phyloP scores from a whole-genome alignment of 2,888 invertebrate genomes.

The Noctuana brunneofusca region DNA sequence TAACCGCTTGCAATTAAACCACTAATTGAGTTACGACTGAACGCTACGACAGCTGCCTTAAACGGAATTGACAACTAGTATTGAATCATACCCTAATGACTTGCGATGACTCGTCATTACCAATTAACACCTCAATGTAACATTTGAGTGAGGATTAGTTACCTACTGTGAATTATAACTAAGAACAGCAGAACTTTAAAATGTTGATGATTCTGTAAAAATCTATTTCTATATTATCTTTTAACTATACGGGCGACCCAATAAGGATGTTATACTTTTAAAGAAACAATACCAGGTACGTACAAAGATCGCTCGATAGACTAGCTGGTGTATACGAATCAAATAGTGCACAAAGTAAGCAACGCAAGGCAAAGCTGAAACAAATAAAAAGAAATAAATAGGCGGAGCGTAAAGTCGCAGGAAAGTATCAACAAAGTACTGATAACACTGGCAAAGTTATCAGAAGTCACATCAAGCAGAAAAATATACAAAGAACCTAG shows the following conservation, averaged over 20 bases:
- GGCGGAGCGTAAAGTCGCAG: conserved; percentile 5
- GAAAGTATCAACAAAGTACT: conserved; percentile 20
- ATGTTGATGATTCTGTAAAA: too few relatives aligned
- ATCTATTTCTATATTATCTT: background rate
- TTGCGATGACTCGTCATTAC: conserved; percentile 28
- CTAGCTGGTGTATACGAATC: conserved; percentile 22
- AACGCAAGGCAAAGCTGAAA: conserved; percentile 7
- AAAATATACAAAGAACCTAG: conserved; percentile 6
- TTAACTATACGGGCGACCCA: conserved; percentile 17
- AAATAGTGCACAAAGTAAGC: conserved; percentile 28
- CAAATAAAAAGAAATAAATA: conserved; percentile 12
- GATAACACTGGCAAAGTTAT: conserved; percentile 21
- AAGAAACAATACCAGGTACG: conserved; percentile 19
- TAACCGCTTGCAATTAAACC: conserved; percentile 32
- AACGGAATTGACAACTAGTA: conserved; percentile 33
- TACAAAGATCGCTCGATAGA: conserved; percentile 24
- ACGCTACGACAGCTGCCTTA: conserved; percentile 33
- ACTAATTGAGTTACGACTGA: conserved; percentile 33
- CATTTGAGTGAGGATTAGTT: background rate
- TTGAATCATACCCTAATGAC: conserved; percentile 32
- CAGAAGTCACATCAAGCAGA: conserved; percentile 25
- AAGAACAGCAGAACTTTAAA: background rate
- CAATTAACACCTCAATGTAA: conserved; percentile 20
- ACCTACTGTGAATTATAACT: background rate
- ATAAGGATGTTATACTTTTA: conserved; percentile 30